phyloP scores from a whole-genome alignment of 2,888 invertebrate species.

The Argyresthia goedartella region DNA sequence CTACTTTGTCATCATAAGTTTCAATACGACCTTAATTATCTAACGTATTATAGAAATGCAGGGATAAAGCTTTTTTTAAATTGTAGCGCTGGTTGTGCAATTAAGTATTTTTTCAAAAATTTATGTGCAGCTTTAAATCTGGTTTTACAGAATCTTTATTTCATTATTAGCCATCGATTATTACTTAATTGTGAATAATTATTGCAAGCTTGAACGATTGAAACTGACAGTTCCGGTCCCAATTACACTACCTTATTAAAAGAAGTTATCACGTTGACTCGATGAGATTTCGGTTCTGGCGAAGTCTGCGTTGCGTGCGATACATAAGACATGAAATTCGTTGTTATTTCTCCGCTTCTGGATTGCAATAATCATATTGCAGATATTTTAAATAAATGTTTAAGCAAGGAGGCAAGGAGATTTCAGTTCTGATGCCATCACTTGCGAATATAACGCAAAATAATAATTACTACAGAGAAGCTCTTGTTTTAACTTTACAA shows the following conservation, averaged over 20 bases:
- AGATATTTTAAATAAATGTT: not conserved
- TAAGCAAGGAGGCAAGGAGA: not conserved
- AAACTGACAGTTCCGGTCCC: not conserved
- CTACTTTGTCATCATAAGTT: not conserved
- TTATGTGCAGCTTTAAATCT: not conserved
- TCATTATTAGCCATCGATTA: not conserved
- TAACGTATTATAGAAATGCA: not conserved
- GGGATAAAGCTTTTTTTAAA: not conserved
- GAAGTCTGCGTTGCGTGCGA: conserved; percentile 6
- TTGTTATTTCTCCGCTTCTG: conserved; percentile 15
- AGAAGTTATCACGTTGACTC: conserved; percentile 2
- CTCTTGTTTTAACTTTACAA: not conserved
- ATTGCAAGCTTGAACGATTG: not conserved
- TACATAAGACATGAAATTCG: conserved; percentile 20
- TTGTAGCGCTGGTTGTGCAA: not conserved
- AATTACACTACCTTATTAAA: conserved; percentile 14
- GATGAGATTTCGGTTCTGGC: too few relatives aligned
- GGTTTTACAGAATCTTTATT: not conserved
- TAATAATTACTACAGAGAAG: conserved; percentile 1
- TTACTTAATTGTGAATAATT: not conserved
- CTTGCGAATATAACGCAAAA: not conserved
- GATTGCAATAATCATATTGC: not conserved
- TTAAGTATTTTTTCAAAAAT: not conserved
- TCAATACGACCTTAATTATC: not conserved
- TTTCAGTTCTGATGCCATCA: conserved; percentile 4